Conservation (phyloP, 2,113 vertebrate species). For the Macrotus californicus region DNA sequence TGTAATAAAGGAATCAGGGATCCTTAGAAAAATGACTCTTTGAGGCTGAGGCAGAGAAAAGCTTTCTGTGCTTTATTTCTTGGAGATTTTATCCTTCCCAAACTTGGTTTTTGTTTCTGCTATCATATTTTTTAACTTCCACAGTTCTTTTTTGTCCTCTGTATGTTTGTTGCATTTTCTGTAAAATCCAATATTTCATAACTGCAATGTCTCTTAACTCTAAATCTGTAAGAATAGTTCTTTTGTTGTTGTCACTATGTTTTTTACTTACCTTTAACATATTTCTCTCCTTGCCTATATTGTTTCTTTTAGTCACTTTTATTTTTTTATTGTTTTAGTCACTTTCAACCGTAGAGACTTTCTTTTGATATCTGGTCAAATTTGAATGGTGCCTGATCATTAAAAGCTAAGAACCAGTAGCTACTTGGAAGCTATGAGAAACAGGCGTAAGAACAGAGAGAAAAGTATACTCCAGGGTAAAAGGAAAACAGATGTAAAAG, state of each 20-base stretch:
- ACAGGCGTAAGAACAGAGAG: not conserved
- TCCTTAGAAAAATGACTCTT: not conserved
- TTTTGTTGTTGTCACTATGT: not conserved
- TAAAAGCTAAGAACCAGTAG: not conserved
- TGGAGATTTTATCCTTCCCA: not conserved
- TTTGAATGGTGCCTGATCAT: not conserved
- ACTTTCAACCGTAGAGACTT: not conserved
- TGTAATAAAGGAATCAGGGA: not conserved
- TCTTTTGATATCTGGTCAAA: not conserved
- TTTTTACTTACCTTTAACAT: not conserved
- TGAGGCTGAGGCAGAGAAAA: not conserved
- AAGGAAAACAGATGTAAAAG: not conserved
- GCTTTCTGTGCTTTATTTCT: not conserved
- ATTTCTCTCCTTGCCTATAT: not conserved
- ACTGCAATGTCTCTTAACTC: not conserved
- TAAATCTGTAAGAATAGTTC: not conserved
- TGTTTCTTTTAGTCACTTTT: not conserved
- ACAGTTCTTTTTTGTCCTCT: not conserved
- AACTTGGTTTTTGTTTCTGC: not conserved
- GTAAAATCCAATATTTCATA: not conserved
- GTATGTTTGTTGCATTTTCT: not conserved
- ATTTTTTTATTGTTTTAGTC: not conserved
- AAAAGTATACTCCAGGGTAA: not conserved
- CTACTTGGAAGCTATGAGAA: not conserved
- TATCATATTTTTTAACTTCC: not conserved